Evolutionary conservation across 1,140 invertebrate species (phyloP).

Genomic region (Plodia interpunctella): DNA sequence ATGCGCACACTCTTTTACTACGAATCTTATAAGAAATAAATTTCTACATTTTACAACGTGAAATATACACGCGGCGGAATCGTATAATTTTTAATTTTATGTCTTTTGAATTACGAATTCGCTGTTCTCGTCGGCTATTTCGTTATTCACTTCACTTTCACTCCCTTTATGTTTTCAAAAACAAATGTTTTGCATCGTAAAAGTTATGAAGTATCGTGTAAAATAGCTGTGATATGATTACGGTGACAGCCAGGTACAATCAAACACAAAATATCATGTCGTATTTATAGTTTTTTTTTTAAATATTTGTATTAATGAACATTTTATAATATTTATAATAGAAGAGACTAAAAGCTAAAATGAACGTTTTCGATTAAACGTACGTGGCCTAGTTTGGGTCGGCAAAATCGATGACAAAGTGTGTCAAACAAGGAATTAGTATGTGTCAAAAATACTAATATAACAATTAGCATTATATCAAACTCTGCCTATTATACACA

Average conservation of each 20-base stretch:
- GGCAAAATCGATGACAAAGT: too few relatives aligned
- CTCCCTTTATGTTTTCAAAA: slow-evolving; percentile 22
- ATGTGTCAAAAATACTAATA: too few relatives aligned
- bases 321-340: too few relatives aligned
- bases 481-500: too few relatives aligned
- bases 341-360: too few relatives aligned
- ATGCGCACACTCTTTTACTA: slow-evolving; percentile 49
- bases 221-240: slow-evolving; percentile 37
- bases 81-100: slow-evolving; percentile 42
- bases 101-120: slow-evolving; percentile 14
- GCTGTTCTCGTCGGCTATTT: not conserved
- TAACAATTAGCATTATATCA: too few relatives aligned
- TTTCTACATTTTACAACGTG: not conserved
- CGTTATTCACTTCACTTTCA: not conserved
- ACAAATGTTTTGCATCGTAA: slow-evolving; percentile 34
- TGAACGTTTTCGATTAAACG: too few relatives aligned
- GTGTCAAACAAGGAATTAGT: too few relatives aligned
- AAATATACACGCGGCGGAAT: slow-evolving; percentile 35
- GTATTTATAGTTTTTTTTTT: not conserved
- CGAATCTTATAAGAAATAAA: slow-evolving; percentile 15
- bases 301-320: not conserved
- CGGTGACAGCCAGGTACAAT: slow-evolving; percentile 36
- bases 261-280: slow-evolving; percentile 15
- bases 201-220: slow-evolving; percentile 39
- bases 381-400: too few relatives aligned